Evolutionary conservation across 2,797 vertebrate species (phyloP).

Genomic region (Remorina albescens): DNA sequence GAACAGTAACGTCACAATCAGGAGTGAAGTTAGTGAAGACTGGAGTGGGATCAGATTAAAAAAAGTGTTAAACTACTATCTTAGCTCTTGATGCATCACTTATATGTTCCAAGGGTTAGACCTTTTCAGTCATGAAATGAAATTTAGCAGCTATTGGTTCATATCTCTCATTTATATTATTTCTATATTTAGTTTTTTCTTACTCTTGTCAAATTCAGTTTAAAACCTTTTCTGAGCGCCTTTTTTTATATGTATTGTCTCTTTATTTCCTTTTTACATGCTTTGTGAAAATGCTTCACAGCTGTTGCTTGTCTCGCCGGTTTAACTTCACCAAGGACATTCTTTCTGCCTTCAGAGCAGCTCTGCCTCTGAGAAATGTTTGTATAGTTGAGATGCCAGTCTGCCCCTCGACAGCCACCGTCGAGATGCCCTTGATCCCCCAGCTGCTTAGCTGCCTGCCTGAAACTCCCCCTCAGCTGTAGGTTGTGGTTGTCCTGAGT

Average conservation of each 20-base stretch:
- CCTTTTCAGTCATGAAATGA: neutral
- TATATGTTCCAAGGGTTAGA: neutral
- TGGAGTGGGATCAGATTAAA: neutral
- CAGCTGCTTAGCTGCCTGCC: constrained; percentile 38
- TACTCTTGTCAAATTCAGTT: neutral
- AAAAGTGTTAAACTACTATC: neutral
- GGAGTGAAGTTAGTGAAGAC: too few relatives aligned
- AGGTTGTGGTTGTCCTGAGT: constrained; percentile 12
- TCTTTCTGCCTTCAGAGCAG: constrained; percentile 34
- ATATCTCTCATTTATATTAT: neutral
- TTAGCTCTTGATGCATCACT: neutral
- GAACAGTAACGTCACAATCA: too few relatives aligned
- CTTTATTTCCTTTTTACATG: neutral
- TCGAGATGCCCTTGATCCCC: constrained; percentile 66
- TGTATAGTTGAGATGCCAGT: constrained; percentile 52
- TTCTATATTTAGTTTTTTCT: neutral
- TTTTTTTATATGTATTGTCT: neutral
- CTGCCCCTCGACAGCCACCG: constrained; percentile 38
- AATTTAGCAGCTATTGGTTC: neutral
- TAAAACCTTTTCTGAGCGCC: neutral
- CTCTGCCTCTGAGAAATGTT: constrained; percentile 50
- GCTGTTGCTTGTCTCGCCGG: neutral
- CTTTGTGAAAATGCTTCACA: neutral
- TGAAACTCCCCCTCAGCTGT: constrained; percentile 23
- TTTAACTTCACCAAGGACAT: constrained; percentile 37